Evolutionary conservation across 2,113 vertebrate species (phyloP), one percentile per base, ranked within the genome.

Genomic region (Salvelinus namaycush): DNA sequence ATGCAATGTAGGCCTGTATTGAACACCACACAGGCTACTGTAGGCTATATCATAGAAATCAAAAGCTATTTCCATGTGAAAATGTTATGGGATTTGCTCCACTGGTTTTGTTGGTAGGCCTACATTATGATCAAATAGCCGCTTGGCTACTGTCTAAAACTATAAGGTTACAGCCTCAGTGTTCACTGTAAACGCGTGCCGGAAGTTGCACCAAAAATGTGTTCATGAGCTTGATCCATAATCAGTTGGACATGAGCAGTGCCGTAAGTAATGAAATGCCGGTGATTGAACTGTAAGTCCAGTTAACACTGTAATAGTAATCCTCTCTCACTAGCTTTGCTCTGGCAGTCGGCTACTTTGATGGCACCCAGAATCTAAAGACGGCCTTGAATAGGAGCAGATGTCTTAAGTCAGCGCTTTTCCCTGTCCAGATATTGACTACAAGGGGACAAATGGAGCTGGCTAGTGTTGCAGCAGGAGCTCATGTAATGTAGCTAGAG

Each of bases 301-400:
- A 14, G 64, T 70, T 64, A 68, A 39, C 64, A 73, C 29, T 64
- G 65, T n/a, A 34, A 7, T 22, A 6, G 51, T 54, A 62, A 62
- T 62, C 59, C 59, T 22, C 51, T 60, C 67, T 48, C 65, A 44
- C 65, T 65, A 76, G 79, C 74, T 73, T 70, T 9, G 51, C 13
- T 34, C 54, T 81, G 75, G 75, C 54, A 66, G 26, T 29, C 16
- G 4, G 70, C 66, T 74, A n/a, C 5, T 72, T 69, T 76, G 51
- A 6, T 72, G 70, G 74, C 51, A 62, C 44, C 12, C 24, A 60
- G 49, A 18, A n/a, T 27, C 26, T 16, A 69, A 54, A 59, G 13
- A 65, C 16, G 7, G 71, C 27, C 70, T 72, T 77, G 75, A 59
- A 70, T 27, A 69, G 66, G 6, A 75, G 13, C 24, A 11, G 18